Conservation (phyloP, 1,140 invertebrate species). For the honey bee (Apis mellifera) region Amel_HAv3.1 CM009936.2:4009501-4010000, state of each 20-base stretch:
- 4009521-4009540: no score
- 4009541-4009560: background rate
- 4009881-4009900: background rate
- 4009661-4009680: background rate
- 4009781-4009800: constrained; percentile 12
- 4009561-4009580: background rate
- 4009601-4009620: background rate
- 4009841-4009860: constrained; percentile 7
- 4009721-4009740: background rate
- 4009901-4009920: no score
- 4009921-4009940: background rate
- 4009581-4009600: no score
- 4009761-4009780: constrained; percentile 22
- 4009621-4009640: constrained; percentile 1
- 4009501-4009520: no score
- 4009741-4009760: constrained; percentile 2
- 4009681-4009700: background rate
- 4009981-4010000: background rate
- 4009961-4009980: background rate
- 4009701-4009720: constrained; percentile 11
- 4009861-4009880: background rate
- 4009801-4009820: constrained; percentile 18
- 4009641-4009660: background rate
- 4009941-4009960: background rate
- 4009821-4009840: background rate